A percentile compares a stretch with the other conserved stretches of the same genome.
phyloP scores from a whole-genome alignment of 2,113 vertebrate genomes.

The Anhinga anhinga region DNA sequence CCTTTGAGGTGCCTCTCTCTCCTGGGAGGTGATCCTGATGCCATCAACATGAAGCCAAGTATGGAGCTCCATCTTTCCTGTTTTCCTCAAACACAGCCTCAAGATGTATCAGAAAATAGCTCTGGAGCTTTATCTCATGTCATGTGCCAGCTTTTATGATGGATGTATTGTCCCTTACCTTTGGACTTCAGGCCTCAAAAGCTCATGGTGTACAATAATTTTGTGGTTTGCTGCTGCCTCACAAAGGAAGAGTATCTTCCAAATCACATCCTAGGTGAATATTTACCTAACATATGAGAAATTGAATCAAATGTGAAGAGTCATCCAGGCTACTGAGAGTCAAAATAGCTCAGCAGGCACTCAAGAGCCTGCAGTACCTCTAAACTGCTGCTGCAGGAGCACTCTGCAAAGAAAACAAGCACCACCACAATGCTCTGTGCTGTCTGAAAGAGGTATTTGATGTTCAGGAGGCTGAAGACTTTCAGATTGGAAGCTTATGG shows the following conservation, averaged over 20 bases:
- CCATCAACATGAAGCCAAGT: background rate
- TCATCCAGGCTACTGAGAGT: background rate
- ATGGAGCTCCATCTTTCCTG: background rate
- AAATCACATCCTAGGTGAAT: background rate
- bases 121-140: background rate
- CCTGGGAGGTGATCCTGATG: background rate
- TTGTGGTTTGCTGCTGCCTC: background rate
- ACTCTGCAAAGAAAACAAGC: background rate
- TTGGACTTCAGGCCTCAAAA: background rate
- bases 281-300: background rate
- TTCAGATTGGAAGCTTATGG: background rate
- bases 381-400: background rate
- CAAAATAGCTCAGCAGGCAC: background rate
- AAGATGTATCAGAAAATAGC: background rate
- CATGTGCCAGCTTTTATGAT: background rate
- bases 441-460: background rate
- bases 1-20: background rate
- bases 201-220: background rate
- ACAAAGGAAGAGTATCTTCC: background rate
- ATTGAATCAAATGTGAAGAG: background rate
- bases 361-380: background rate
- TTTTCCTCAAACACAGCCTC: background rate
- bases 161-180: background rate
- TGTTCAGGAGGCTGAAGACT: background rate
- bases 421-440: background rate